Base-by-base conservation (phyloP, 2,113 vertebrate species). In the Onychostruthus taczanowskii region DNA sequence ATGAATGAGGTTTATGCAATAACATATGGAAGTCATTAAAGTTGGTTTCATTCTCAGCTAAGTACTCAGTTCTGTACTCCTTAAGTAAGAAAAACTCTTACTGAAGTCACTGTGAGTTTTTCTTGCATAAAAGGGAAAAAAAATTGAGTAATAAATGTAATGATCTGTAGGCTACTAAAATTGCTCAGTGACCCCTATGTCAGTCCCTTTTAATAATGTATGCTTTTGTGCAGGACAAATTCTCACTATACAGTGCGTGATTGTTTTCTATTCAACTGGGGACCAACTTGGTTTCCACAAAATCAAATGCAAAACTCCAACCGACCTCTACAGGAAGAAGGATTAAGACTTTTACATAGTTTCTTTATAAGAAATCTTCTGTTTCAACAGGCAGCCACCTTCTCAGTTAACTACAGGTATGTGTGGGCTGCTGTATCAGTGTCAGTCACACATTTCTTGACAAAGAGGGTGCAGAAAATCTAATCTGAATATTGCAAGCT, bases 11-110 rank as follows among this genome's bases (percentile, higher is more conserved):
- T 92, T 97, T 96, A 97, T 95, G 96, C 92, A 96, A 92, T 87
- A 55, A 85, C 96, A 96, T 97, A 93, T 97, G 97, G 96, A 97
- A 97, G 59, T 86, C 87, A 92, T 97, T 97, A 97, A 87, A 84
- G 64, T 28, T 84, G 89, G 67, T 93, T 97, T 95, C 67, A 9
- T 90, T 97, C 88, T 95, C 95, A 87, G 43, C 82, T 93, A 96
- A 95, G 89, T 91, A 95, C 76, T 61, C 72, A 89, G 27, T 94
- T 64, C 91, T 94, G 59, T 82, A 90, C 52, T 93, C 14, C 67
- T 90, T 96, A 83, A 96, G 68, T 53, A 95, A 94, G 80, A 96
- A 96, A 95, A 94, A 67, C 52, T 86, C 58, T 68, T 81, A 79
- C 49, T 89, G 80, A 94, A 96, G 80, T 96, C 83, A 85, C 61